Evolutionary conservation across 2,113 vertebrate genomes (phyloP).

Genomic region (Pelecanus crispus): DNA sequence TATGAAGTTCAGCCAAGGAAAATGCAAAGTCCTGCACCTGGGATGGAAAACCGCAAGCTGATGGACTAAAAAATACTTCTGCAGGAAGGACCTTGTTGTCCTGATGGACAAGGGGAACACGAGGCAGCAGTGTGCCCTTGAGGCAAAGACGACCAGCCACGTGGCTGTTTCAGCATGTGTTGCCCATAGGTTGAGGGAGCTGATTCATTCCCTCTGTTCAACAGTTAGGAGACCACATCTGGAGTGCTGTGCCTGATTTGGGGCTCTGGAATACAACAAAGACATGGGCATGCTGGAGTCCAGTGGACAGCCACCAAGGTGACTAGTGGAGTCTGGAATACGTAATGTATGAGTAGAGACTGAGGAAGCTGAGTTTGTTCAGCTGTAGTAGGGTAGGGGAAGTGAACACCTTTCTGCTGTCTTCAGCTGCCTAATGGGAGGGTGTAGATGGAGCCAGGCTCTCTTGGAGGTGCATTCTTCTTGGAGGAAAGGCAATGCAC

Average conservation of each 20-base stretch:
- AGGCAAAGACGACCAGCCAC: accelerated
- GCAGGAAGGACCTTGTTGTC: background rate
- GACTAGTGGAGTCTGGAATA: background rate
- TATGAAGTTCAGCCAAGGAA: background rate
- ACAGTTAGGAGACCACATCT: background rate
- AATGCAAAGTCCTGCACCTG: background rate
- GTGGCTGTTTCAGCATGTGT: background rate
- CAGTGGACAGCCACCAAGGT: background rate
- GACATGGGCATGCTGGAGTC: background rate
- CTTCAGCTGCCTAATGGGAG: background rate
- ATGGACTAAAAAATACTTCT: background rate
- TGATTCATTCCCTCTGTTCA: background rate
- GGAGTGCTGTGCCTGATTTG: background rate
- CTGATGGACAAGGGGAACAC: background rate
- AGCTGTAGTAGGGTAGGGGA: accelerated
- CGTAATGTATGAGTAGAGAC: background rate
- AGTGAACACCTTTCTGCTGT: background rate
- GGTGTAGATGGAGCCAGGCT: background rate
- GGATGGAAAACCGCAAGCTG: background rate
- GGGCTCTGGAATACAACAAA: background rate
- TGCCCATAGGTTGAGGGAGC: too few species aligned
- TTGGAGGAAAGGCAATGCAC: background rate
- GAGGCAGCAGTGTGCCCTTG: too few species aligned
- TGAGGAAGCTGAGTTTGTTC: background rate
- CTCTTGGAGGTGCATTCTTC: background rate